Conservation (phyloP, 1,140 invertebrate species). For the Zaprionus taronus region DNA sequence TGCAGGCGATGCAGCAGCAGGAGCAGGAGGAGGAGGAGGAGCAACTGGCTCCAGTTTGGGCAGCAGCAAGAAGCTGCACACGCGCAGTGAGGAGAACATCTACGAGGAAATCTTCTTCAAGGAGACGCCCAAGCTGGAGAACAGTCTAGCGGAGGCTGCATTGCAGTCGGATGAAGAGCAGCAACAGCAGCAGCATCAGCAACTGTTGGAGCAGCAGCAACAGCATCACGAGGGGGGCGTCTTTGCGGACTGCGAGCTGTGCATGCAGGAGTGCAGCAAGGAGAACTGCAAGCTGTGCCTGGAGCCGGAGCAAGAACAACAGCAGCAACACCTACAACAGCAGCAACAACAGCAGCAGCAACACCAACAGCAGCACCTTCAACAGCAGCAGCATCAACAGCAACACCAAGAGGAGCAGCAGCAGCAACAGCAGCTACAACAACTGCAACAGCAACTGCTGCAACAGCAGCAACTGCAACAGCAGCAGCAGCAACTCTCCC, state of each 20-base stretch:
- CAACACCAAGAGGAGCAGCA: neutral
- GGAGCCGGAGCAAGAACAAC: conserved; percentile 15
- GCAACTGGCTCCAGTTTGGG: neutral
- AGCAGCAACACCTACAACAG: neutral
- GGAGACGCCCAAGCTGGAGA: conserved; percentile 51
- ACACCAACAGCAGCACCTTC: neutral
- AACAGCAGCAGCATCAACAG: neutral
- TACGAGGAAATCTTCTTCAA: conserved; percentile 84
- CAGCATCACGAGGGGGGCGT: conserved; percentile 28
- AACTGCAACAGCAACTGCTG: neutral
- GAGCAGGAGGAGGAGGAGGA: neutral
- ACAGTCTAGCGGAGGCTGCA: neutral
- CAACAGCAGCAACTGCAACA: conserved; percentile 8
- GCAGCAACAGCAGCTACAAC: neutral
- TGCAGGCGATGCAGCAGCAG: conserved; percentile 2
- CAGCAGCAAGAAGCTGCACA: conserved; percentile 45
- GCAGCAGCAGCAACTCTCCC: neutral
- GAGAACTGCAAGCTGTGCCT: conserved; percentile 80
- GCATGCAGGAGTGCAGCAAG: conserved; percentile 79
- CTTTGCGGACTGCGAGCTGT: conserved; percentile 75
- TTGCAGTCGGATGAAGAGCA: conserved; percentile 3
- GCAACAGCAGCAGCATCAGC: neutral
- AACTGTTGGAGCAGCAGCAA: conserved; percentile 22
- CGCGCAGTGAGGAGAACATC: conserved; percentile 83
- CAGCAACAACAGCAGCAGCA: conserved; percentile 1